Base-by-base conservation (phyloP, 2,113 vertebrate species). In the Spheniscus mendiculus region DNA sequence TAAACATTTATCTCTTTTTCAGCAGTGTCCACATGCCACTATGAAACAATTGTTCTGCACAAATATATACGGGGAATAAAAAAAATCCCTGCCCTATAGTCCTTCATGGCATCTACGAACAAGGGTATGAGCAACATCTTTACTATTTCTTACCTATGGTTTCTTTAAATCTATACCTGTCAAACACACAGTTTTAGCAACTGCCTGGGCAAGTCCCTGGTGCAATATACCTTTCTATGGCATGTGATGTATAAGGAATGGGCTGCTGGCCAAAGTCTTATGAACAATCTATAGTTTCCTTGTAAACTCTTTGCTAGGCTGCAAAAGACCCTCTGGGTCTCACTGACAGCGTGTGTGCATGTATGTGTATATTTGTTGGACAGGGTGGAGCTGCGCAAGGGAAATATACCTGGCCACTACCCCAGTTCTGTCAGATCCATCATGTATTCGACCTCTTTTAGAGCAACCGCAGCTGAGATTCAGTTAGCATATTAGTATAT, bases 311-410 rank as follows among this genome's bases (percentile, higher is more conserved):
- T 40, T 78, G 29, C 40, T 65, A 56, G 83, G 45, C 45, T 83
- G 49, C 45, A 42, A 66, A 69, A 80, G 45, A 66, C 16, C 50
- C 58, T 63, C 42, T 62, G 36, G 49, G 40, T 89, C 49, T 81
- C 56, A 44, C 7, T 56, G 76, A 45, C 17, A 34, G 83, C 0
- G 0, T 38, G 53, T 21, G 27, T 13, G 38, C 11, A 23, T 9
- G 21, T 12, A 30, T 3, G 6, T 9, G 32, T 25, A 14, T 34
- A 42, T 69, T 82, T 69, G 44, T 10, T 81, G 80, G 63, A 56
- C 59, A 71, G 45, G 55, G 71, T 32, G 55, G 69, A 89, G 53
- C 78, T 83, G 36, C 86, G 29, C 27, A 56, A 87, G 47, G 38
- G 17, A 90, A 78, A 50, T 22, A 42, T 0, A 50, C 36, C 34